These are phyloP conservation scores for Rhorus exstirpatorius DNA, from an alignment of 2,888 invertebrate species.

Conservation along the genomic window DNA sequence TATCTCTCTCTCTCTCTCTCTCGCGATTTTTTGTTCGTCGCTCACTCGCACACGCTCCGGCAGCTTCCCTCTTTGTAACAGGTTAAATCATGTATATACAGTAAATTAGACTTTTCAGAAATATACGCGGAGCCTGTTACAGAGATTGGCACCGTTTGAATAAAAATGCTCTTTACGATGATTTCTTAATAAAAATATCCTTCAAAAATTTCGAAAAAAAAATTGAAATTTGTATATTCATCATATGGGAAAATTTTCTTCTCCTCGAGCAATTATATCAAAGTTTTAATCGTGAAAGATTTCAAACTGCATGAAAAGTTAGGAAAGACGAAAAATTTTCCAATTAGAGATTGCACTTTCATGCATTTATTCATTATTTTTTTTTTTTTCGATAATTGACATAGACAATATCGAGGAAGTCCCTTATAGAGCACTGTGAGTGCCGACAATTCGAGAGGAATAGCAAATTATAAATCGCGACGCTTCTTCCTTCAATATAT, in stretches of 20 bases:
- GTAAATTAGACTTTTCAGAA: constrained; percentile 20
- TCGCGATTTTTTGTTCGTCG: constrained; percentile 1
- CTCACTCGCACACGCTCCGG: constrained; percentile 34
- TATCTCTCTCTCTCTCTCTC: not conserved
- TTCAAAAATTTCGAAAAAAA: not conserved
- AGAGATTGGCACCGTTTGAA: constrained; percentile 8
- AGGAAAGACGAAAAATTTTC: too few species aligned
- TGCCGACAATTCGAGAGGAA: not conserved
- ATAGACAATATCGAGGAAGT: not conserved
- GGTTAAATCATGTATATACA: constrained; percentile 12
- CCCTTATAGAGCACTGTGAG: too few species aligned
- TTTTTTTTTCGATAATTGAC: not conserved
- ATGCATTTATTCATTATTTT: not conserved
- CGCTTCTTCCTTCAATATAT: not conserved
- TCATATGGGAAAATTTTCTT: too few species aligned
- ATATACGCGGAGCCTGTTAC: constrained; percentile 29
- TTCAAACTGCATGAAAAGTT: too few species aligned
- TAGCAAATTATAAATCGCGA: not conserved
- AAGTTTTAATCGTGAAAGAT: too few species aligned
- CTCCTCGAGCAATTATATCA: too few species aligned
- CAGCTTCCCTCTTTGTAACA: not conserved
- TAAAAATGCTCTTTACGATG: not conserved
- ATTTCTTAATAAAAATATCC: not conserved
- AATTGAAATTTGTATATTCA: too few species aligned
- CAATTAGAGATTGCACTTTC: too few species aligned